phyloP scores from a whole-genome alignment of 2,113 vertebrate species.

The Eretmochelys imbricata region DNA sequence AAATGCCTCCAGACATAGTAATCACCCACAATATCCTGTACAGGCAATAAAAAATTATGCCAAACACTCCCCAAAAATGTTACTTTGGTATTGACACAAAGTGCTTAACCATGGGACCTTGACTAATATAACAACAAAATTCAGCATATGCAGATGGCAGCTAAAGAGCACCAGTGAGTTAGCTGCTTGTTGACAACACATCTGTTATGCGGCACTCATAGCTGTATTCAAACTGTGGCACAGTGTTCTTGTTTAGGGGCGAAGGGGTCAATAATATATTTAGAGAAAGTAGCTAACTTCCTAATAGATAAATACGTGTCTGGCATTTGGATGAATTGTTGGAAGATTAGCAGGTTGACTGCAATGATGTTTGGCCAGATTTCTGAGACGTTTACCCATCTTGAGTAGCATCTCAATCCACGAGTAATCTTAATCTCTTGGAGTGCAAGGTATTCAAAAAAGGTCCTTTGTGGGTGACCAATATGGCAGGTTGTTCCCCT shows the following conservation, averaged over 20 bases:
- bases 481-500: background rate
- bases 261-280: background rate
- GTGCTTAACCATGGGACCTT: background rate
- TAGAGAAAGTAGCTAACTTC: background rate
- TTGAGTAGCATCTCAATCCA: background rate
- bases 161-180: background rate
- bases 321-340: background rate
- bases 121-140: background rate
- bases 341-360: background rate
- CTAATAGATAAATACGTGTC: background rate
- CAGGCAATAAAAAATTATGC: background rate
- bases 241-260: background rate
- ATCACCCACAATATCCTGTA: background rate
- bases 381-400: background rate
- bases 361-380: background rate
- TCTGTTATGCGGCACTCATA: background rate
- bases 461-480: background rate
- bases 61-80: background rate
- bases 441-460: background rate
- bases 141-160: background rate
- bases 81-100: background rate
- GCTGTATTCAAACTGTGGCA: background rate
- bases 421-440: background rate
- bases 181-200: background rate
- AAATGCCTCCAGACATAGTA: background rate